phyloP scores from a whole-genome alignment of 2,888 invertebrate species.

The Subacronicta megacephala region DNA sequence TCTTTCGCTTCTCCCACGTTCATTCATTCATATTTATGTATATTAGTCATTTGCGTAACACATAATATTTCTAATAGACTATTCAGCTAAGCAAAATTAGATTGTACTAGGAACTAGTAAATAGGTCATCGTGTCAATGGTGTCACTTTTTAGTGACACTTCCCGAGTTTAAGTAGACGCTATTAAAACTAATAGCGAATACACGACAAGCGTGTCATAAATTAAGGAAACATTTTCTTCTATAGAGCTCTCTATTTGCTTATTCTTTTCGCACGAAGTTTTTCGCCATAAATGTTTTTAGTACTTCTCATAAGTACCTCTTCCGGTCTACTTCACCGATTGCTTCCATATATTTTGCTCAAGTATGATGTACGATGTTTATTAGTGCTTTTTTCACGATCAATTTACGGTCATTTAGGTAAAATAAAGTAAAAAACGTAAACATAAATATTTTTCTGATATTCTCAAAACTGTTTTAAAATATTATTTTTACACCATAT shows the following conservation, averaged over 20 bases:
- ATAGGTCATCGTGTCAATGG: too few species aligned
- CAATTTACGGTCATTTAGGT: conserved; percentile 11
- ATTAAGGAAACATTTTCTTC: conserved; percentile 9
- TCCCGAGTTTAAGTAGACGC: too few species aligned
- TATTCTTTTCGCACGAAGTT: conserved; percentile 21
- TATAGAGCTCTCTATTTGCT: conserved; percentile 19
- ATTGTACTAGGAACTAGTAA: too few species aligned
- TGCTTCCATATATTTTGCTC: conserved; percentile 29
- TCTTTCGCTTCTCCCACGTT: too few species aligned
- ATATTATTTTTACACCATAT: conserved; percentile 29
- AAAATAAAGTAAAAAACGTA: conserved; percentile 11
- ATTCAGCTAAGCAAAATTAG: too few species aligned
- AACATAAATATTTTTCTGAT: conserved; percentile 39
- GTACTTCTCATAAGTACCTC: conserved; percentile 2
- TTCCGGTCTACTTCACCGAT: conserved; percentile 16
- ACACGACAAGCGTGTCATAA: neutral
- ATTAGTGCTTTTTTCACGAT: conserved; percentile 8
- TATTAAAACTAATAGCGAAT: conserved; percentile 1
- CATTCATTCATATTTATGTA: too few species aligned
- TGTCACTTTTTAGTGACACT: too few species aligned
- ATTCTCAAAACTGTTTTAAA: conserved; percentile 23
- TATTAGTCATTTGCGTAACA: too few species aligned
- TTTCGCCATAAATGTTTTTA: conserved; percentile 23
- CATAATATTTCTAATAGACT: too few species aligned
- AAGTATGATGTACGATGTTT: too few species aligned